Evolutionary conservation across 2,888 invertebrate species (phyloP), one percentile per base, ranked within the genome.

Genomic region (Melipona bicolor): DNA sequence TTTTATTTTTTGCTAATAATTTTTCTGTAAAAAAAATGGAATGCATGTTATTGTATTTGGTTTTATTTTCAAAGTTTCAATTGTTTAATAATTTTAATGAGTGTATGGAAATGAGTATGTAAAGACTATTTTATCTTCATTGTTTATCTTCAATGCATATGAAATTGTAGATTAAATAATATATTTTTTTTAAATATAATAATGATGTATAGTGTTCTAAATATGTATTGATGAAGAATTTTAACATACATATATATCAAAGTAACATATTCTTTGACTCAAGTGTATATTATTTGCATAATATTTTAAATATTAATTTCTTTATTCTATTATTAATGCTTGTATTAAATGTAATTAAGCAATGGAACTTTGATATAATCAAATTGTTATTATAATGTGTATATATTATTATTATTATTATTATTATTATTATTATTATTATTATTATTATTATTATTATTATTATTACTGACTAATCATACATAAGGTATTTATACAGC

Each of bases 281-380:
- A 50, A 59, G n/a, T 77, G 56, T 83, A 72, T 75, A 75, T 78
- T 67, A 62, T 36, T 75, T 61, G 71, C 62, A 54, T 70, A 74
- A 70, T 70, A 69, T 74, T 17, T 68, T 62, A 52, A 52, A 54
- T 49, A 36, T 56, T 69, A 9, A 70, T 24, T 56, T 67, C 77
- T 61, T 82, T 74, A 69, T 61, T 75, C 80, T 73, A 54, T 56
- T 13, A 77, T 77, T 80, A 61, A 21, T 83, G 62, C 73, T 82
- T 80, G 59, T 69, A 84, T 82, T 56, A 68, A 85, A 83, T 85
- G 32, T 78, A 77, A 73, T 80, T 61, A 72, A 74, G 61, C 67
- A 78, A 59, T 75, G 59, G 59, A 32, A 79, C 76, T 65, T 71
- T 64, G 67, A 75, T 75, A 69, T 74, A 70, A 79, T 88, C 72